Evolutionary conservation across 2,888 invertebrate species (phyloP), one percentile per base, ranked within the genome.

Genomic region (Criorhina ranunculi): DNA sequence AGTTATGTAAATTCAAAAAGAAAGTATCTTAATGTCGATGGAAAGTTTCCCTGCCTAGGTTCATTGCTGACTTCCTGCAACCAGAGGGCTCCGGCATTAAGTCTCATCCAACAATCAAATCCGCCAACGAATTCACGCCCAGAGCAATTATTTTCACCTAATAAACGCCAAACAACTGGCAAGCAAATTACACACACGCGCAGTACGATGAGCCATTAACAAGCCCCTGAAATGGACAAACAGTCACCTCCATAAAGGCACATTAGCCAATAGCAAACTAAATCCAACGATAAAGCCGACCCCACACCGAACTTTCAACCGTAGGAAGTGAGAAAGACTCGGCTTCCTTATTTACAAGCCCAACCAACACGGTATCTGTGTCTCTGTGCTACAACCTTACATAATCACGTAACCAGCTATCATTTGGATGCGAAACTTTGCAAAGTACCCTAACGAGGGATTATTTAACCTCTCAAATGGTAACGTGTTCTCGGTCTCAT

Each of bases 401-500:
- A 60, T 60, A 72, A 81, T 40, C 46, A 67, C 46, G 51, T 51
- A 72, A 59, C 33, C 29, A 24, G 12, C n/a, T n/a, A n/a, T n/a
- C n/a, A n/a, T n/a, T n/a, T n/a, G n/a, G 24, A 24, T 24, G 17
- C 46, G n/a, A 40, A n/a, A n/a, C n/a, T n/a, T n/a, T n/a, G n/a
- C n/a, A n/a, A n/a, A 24, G 24, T 44, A 33, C 29, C 17, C 17
- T 44, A 64, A 78, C 64, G 78, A 78, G 64, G 62, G 46, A 11
- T 57, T 64, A 72, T 33, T 49, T 44, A 66, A 67, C 67, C n/a
- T 37, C 29, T 33, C n/a, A 59, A 19, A 70, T 77, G 70, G 77
- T 37, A 66, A 82, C 81, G 70, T 51, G 81, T 82, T 82, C 77
- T 77, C 42, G 19, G 64, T 49, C 12, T 9, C 33, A 35, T 31